Evolutionary conservation across 2,888 invertebrate species (phyloP).

Genomic region (Stomorhina lunata): DNA sequence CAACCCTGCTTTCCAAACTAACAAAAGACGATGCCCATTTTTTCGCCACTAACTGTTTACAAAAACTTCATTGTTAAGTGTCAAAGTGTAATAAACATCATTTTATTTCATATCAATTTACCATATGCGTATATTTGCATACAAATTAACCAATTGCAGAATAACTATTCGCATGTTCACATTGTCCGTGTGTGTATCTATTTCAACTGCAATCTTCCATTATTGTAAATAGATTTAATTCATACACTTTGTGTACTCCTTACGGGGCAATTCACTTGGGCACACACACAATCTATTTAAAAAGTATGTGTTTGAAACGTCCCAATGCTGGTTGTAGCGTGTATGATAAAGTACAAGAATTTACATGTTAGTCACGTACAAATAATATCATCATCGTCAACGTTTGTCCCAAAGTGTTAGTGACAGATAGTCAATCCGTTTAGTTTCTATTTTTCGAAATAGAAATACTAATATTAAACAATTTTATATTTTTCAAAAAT

Average conservation of each 20-base stretch:
- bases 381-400: constrained; percentile 64
- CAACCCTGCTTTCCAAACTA: too few relatives aligned
- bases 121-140: constrained; percentile 55
- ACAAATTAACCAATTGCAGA: constrained; percentile 54
- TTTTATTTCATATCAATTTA: constrained; percentile 60
- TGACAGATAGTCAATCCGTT: constrained; percentile 54
- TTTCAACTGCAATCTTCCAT: constrained; percentile 30
- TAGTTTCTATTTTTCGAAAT: neutral
- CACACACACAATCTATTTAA: neutral
- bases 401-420: constrained; percentile 62
- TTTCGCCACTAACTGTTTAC: constrained; percentile 7
- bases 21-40: neutral
- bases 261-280: neutral
- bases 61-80: constrained; percentile 34
- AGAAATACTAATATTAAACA: too few relatives aligned
- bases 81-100: constrained; percentile 52
- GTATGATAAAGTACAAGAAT: constrained; percentile 21
- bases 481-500: too few relatives aligned
- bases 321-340: neutral
- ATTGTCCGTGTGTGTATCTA: constrained; percentile 12
- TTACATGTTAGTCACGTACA: constrained; percentile 68
- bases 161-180: too few relatives aligned
- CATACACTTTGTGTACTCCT: constrained; percentile 31
- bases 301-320: too few relatives aligned
- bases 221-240: constrained; percentile 32